A percentile compares a stretch with the other conserved stretches of the same genome.
Conservation (phyloP, 1,140 invertebrate genomes). For the Hetaerina americana region DNA sequence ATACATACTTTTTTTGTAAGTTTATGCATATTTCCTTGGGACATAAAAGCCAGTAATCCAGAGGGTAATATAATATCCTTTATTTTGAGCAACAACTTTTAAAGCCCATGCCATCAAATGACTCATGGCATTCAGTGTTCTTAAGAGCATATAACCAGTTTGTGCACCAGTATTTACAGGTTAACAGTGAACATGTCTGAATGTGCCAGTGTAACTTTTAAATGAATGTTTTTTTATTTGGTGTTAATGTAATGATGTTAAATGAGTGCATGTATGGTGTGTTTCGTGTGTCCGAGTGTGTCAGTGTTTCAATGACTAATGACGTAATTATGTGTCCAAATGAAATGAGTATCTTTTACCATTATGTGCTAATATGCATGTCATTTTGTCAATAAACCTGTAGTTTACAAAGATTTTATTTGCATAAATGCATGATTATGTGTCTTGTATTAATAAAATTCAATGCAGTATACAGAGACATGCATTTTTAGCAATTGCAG, state of each 20-base stretch:
- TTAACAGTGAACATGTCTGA: background rate
- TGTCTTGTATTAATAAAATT: background rate
- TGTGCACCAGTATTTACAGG: slow-evolving; percentile 5
- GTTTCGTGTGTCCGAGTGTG: background rate
- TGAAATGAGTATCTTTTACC: background rate
- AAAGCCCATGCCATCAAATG: background rate
- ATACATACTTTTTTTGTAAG: background rate
- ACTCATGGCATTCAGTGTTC: slow-evolving; percentile 4
- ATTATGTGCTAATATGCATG: background rate
- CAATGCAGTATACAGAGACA: background rate
- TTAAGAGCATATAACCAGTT: slow-evolving; percentile 5
- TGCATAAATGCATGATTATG: background rate
- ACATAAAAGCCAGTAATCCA: slow-evolving; percentile 3
- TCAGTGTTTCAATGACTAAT: background rate
- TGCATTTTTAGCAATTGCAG: background rate
- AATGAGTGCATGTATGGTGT: background rate
- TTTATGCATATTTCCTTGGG: background rate
- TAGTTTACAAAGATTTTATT: background rate
- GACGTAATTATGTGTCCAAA: background rate
- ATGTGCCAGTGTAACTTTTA: background rate
- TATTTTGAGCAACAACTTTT: slow-evolving; percentile 7
- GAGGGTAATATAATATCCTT: background rate
- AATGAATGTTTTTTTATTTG: background rate
- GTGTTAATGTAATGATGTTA: background rate
- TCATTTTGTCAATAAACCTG: background rate